Percentiles rank a stretch among this genome's conserved stretches.
Conservation (phyloP, 2,888 invertebrate species). For the Pachycephus smyrnensis region DNA sequence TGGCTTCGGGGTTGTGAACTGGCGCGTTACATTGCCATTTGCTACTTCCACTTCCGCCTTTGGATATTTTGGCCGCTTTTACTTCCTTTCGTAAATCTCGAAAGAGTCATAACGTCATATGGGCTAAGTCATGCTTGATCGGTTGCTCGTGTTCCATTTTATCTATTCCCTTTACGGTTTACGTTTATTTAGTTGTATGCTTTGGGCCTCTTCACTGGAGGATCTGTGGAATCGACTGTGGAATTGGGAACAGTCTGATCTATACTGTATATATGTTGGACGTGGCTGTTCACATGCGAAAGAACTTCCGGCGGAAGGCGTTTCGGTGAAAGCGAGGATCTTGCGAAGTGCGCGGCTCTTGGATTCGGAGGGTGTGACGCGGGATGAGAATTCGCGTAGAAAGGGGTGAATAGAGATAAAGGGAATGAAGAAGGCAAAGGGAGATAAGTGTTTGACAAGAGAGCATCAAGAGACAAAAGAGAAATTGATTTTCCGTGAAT, state of each 20-base stretch:
- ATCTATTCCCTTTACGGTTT: background rate
- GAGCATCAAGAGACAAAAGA: slow-evolving; percentile 28
- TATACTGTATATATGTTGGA: background rate
- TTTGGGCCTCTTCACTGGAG: background rate
- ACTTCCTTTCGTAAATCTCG: background rate
- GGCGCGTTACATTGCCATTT: background rate
- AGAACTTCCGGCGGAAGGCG: no score
- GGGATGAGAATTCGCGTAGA: no score
- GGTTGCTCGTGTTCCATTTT: background rate
- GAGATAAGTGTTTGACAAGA: no score
- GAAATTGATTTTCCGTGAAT: slow-evolving; percentile 49
- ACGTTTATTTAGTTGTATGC: no score
- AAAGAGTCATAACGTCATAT: background rate
- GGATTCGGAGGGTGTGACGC: no score
- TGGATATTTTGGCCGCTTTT: background rate
- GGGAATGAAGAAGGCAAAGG: no score
- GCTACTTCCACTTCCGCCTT: background rate
- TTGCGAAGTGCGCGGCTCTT: no score
- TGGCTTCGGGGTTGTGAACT: background rate
- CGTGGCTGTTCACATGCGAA: no score
- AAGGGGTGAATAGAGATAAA: no score
- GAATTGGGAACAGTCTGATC: background rate
- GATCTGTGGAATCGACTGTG: background rate
- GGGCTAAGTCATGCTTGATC: background rate
- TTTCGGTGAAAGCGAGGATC: no score